Evolutionary conservation across 2,888 invertebrate genomes (phyloP).

Genomic region (Tetropium fuscum): DNA sequence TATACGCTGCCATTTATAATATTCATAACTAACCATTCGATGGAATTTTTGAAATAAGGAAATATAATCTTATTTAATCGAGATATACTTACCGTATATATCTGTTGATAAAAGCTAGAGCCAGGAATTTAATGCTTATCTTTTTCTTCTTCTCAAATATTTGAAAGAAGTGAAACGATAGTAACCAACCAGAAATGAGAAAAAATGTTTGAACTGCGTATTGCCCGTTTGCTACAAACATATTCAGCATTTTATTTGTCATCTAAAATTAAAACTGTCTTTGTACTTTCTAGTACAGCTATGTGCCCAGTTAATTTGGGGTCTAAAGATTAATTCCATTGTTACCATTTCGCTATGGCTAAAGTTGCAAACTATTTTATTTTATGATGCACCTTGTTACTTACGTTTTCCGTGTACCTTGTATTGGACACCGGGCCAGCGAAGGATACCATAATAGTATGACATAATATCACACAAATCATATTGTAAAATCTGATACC

Average conservation of each 20-base stretch:
- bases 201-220: conserved; percentile 53
- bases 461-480: conserved; percentile 51
- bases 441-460: conserved; percentile 50
- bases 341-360: too few species aligned
- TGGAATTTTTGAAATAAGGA: too few species aligned
- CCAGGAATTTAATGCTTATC: conserved; percentile 44
- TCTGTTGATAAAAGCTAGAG: conserved; percentile 53
- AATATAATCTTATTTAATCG: too few species aligned
- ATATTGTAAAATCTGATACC: conserved; percentile 54
- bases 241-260: conserved; percentile 42
- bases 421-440: conserved; percentile 50
- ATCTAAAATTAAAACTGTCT: too few species aligned
- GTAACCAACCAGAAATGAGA: conserved; percentile 51
- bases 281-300: too few species aligned
- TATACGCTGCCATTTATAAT: too few species aligned
- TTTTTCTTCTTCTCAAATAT: conserved; percentile 43
- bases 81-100: conserved; percentile 55
- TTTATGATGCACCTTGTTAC: conserved; percentile 13
- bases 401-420: conserved; percentile 51
- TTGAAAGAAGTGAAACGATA: conserved; percentile 49
- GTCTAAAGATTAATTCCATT: too few species aligned
- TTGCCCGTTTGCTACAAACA: conserved; percentile 50
- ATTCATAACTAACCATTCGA: not conserved
- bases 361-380: too few species aligned
- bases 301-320: too few species aligned